phyloP scores from a whole-genome alignment of 2,888 invertebrate genomes.

The Nomada fucata region DNA sequence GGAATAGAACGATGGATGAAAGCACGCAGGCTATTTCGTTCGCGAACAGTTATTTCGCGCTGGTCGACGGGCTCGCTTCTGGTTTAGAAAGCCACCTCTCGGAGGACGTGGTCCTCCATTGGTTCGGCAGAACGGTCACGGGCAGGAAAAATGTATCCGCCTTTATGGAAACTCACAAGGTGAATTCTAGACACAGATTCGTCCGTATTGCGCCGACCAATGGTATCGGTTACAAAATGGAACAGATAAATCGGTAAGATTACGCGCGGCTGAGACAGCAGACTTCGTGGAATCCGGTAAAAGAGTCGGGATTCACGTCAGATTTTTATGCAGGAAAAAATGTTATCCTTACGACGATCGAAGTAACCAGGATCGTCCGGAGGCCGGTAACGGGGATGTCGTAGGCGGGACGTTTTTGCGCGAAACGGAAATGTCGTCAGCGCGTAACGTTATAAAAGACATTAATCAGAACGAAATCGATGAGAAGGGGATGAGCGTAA shows the following conservation, averaged over 20 bases:
- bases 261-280: too few relatives aligned
- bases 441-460: not conserved
- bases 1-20: conserved; percentile 52
- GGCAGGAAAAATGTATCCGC: conserved; percentile 86
- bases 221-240: conserved; percentile 62
- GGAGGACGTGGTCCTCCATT: conserved; percentile 86
- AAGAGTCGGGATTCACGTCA: too few relatives aligned
- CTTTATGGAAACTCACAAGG: conserved; percentile 86
- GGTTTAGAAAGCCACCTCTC: conserved; percentile 85
- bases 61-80: conserved; percentile 85
- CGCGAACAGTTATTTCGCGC: conserved; percentile 84
- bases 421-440: not conserved
- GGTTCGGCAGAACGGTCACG: conserved; percentile 88
- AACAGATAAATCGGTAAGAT: conserved; percentile 50
- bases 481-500: conserved; percentile 39
- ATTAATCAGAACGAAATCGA: conserved; percentile 48
- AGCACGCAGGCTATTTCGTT: conserved; percentile 82
- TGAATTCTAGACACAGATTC: conserved; percentile 85
- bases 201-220: conserved; percentile 80
- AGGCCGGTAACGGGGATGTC: not conserved
- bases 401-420: not conserved
- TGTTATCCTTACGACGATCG: not conserved
- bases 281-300: not conserved
- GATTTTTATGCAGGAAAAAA: conserved; percentile 4
- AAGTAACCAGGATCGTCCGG: not conserved